Evolutionary conservation across 2,113 vertebrate species (phyloP), one percentile per base, ranked within the genome.

Genomic region (Callorhinus ursinus): DNA sequence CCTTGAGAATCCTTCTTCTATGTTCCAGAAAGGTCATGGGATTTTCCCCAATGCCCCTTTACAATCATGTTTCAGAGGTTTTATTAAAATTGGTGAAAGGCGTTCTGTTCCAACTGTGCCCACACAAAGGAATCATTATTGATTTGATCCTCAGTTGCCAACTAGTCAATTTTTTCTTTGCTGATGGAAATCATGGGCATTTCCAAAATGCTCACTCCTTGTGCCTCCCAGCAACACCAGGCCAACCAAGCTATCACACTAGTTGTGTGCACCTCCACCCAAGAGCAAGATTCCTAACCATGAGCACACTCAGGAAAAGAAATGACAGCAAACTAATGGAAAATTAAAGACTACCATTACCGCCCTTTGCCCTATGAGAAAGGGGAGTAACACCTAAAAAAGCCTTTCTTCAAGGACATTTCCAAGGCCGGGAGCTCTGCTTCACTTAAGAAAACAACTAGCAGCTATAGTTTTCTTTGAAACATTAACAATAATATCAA

Each of bases 81-180:
- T 97, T 86, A 97, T 97, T 97, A 98, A 97, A 97, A 97, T 92
- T 63, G 53, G 65, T 97, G 97, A 98, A 97, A 98, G 96, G 61
- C 80, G 96, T 96, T 97, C 94, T 97, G 84, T 95, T 88, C 33
- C 76, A 96, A 79, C 28, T 57, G 21, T 81, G 49, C 31, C 67
- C 69, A 81, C 51, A 98, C 97, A 97, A 97, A 96, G 91, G 96
- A 92, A 89, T 85, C 94, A 94, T 97, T 97, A 94, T 95, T 69
- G 76, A 83, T 90, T 86, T 88, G 77, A 95, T 46, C 55, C 81
- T 96, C 85, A 95, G 49, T 86, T 94, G 67, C 71, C 88, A 92
- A 86, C 53, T 65, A 90, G 96, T 55, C 86, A 67, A 67, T 84
- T 57, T 96, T 67, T 79, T n/a, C 81, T 63, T 46, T 97, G 97